Percentiles rank a stretch among this genome's conserved stretches.
phyloP scores from a whole-genome alignment of 2,113 vertebrate species.

The Cyprinodon variegatus region DNA sequence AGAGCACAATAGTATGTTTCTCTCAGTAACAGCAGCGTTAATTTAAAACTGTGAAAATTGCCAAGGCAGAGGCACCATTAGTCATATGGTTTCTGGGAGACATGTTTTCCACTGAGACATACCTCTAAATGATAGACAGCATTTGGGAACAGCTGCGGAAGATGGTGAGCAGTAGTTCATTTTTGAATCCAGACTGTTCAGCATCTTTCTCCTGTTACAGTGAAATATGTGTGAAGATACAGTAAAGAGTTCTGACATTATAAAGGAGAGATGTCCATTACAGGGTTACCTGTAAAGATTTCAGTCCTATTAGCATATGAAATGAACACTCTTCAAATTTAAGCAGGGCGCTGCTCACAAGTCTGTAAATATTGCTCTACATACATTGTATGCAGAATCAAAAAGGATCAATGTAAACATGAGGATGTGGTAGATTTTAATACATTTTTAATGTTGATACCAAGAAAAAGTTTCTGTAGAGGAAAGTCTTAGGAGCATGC shows the following conservation, averaged over 20 bases:
- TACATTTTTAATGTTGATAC: background rate
- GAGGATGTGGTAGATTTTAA: background rate
- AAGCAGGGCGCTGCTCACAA: background rate
- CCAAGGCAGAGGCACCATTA: slow-evolving; percentile 26
- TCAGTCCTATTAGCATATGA: background rate
- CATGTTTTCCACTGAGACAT: slow-evolving; percentile 3
- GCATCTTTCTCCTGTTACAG: background rate
- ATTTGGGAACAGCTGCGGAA: background rate
- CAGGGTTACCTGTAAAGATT: background rate
- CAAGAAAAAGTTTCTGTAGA: background rate
- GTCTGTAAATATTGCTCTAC: background rate
- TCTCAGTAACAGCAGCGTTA: slow-evolving; percentile 1
- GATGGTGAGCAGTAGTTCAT: background rate
- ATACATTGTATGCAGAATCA: background rate
- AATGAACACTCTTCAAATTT: background rate
- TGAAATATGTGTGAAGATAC: no score
- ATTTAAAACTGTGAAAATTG: slow-evolving; percentile 49
- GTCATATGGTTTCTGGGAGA: slow-evolving; percentile 14
- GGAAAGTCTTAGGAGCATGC: background rate
- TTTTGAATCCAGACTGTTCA: background rate
- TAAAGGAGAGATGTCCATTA: background rate
- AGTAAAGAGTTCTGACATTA: background rate
- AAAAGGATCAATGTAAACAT: background rate
- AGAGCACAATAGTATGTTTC: slow-evolving; percentile 28
- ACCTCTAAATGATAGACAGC: slow-evolving; percentile 8